Percentiles rank a stretch among this genome's conserved stretches.
Evolutionary conservation across 2,113 vertebrate species (phyloP).

Genomic region (Turnix velox): DNA sequence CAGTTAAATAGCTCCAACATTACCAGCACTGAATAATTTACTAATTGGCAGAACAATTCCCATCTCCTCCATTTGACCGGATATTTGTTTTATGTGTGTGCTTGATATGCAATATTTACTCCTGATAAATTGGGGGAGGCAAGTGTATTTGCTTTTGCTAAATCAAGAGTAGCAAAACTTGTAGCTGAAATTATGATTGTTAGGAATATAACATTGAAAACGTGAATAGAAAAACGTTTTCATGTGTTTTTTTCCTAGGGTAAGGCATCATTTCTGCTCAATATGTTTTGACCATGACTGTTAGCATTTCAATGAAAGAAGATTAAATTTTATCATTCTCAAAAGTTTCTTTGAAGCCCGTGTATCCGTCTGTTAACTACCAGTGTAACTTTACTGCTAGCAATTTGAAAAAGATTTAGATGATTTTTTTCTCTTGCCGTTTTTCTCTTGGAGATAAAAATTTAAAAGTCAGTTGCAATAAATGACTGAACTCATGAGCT

Average conservation of each 20-base stretch:
- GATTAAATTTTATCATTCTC: neutral
- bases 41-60: conserved; percentile 3
- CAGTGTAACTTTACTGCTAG: neutral
- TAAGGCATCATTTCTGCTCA: neutral
- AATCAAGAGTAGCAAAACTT: neutral
- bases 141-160: conserved; percentile 37
- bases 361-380: neutral
- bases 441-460: neutral
- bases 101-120: conserved; percentile 9
- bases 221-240: neutral
- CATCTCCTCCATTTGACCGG: neutral
- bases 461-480: neutral
- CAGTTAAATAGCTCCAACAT: conserved; percentile 10
- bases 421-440: fast-evolving
- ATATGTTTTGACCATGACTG: neutral
- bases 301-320: neutral
- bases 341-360: neutral
- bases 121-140: neutral
- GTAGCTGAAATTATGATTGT: neutral
- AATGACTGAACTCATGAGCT: neutral
- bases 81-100: conserved; percentile 36
- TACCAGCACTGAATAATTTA: conserved; percentile 25
- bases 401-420: neutral
- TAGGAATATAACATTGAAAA: conserved; percentile 5
- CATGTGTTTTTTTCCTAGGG: neutral